phyloP scores from a whole-genome alignment of 2,113 vertebrate species.

The Oncorhynchus gorbuscha region DNA sequence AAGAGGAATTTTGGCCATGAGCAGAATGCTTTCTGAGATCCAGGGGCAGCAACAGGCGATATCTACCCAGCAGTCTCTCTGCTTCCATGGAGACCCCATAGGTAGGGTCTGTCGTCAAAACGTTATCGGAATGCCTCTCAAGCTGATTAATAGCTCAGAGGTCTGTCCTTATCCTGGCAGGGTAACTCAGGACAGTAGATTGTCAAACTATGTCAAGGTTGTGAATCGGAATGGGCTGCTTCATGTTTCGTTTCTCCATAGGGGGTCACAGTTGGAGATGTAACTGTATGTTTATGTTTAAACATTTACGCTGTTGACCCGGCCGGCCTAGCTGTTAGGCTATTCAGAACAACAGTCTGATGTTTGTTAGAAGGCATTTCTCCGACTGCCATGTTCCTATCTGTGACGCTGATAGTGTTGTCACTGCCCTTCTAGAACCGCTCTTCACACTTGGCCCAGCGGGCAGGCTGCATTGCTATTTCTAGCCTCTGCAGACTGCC shows the following conservation, averaged over 20 bases:
- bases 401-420: constrained; percentile 19
- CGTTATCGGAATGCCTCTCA: neutral
- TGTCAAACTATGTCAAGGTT: neutral
- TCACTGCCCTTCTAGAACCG: constrained; percentile 25
- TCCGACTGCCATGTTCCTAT: constrained; percentile 25
- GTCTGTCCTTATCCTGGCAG: neutral
- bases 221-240: neutral
- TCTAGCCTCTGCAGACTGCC: neutral
- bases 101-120: neutral
- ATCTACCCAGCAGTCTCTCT: neutral
- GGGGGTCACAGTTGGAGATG: neutral
- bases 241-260: neutral
- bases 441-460: constrained; percentile 2
- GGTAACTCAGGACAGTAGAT: constrained; percentile 2
- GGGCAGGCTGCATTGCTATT: neutral
- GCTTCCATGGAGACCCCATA: neutral
- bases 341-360: constrained; percentile 2
- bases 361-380: constrained; percentile 4
- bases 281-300: constrained; percentile 8
- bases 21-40: neutral
- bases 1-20: constrained; percentile 23
- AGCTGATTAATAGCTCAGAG: neutral
- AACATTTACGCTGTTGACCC: constrained; percentile 1
- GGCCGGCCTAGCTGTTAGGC: constrained; percentile 9
- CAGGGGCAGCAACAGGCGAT: neutral